phyloP scores from a whole-genome alignment of 2,113 vertebrate genomes.

The Rostratula benghalensis region DNA sequence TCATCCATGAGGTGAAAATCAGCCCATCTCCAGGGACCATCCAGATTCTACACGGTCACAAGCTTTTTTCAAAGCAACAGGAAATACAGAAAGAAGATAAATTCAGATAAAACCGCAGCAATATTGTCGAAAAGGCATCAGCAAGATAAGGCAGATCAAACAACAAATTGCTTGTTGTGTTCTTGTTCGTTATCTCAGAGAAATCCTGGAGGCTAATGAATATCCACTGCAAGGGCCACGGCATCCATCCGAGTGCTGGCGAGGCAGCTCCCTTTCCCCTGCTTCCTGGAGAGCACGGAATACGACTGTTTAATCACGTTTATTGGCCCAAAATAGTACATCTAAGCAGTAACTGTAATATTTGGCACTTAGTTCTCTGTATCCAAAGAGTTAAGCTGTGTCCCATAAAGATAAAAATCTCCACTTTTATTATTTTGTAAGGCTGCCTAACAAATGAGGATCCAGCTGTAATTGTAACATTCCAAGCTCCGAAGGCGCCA shows the following conservation, averaged over 20 bases:
- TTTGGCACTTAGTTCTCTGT: constrained; percentile 38
- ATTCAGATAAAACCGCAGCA: constrained; percentile 50
- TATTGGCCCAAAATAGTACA: background rate
- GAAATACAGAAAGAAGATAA: constrained; percentile 42
- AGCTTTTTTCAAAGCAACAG: constrained; percentile 37
- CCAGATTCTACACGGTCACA: background rate
- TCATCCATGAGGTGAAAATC: constrained; percentile 28
- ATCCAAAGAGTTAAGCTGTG: constrained; percentile 76
- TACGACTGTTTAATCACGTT: background rate
- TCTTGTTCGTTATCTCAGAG: background rate
- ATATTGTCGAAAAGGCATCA: constrained; percentile 29
- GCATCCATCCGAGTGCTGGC: fast-evolving
- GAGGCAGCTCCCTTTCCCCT: background rate
- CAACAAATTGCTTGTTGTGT: background rate
- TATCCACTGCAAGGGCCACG: background rate
- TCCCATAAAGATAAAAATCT: constrained; percentile 78
- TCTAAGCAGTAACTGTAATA: background rate
- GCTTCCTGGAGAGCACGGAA: fast-evolving
- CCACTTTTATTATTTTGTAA: constrained; percentile 72
- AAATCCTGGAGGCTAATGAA: background rate
- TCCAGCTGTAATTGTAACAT: constrained; percentile 80
- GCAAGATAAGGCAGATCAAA: background rate
- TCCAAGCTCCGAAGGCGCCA: constrained; percentile 79
- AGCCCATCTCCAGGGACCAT: constrained; percentile 14
- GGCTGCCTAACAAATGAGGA: constrained; percentile 72